A percentile compares a stretch with the other conserved stretches of the same genome.
phyloP scores from a whole-genome alignment of 2,797 vertebrate genomes.

The Macropus fuliginosus region DNA sequence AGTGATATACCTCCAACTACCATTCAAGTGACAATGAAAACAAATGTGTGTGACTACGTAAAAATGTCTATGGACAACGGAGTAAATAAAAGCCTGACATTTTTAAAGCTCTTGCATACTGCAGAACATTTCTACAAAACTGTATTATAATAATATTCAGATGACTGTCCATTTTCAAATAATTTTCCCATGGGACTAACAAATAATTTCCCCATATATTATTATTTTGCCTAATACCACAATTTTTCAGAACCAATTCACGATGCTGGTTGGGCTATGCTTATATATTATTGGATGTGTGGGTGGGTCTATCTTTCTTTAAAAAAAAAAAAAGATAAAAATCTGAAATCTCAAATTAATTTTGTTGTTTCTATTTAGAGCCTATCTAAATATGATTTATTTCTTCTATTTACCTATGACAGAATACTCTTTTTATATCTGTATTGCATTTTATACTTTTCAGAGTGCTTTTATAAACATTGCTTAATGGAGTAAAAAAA shows the following conservation, averaged over 20 bases:
- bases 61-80: background rate
- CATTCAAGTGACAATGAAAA: background rate
- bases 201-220: background rate
- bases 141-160: background rate
- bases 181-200: background rate
- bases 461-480: constrained; percentile 40
- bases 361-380: constrained; percentile 42
- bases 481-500: background rate
- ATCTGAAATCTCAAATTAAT: constrained; percentile 42
- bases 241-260: background rate
- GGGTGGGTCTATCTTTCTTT: background rate
- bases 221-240: background rate
- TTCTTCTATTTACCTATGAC: constrained; percentile 10
- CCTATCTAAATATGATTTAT: constrained; percentile 33
- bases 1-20: background rate
- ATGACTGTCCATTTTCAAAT: background rate
- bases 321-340: background rate
- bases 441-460: constrained; percentile 23
- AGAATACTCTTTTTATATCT: constrained; percentile 36
- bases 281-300: background rate
- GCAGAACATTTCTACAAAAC: background rate
- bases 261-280: background rate
- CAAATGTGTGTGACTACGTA: background rate
- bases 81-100: background rate
- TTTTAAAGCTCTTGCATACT: background rate